Conservation (phyloP, 1,140 invertebrate species). For the Whitmania pigra region DNA sequence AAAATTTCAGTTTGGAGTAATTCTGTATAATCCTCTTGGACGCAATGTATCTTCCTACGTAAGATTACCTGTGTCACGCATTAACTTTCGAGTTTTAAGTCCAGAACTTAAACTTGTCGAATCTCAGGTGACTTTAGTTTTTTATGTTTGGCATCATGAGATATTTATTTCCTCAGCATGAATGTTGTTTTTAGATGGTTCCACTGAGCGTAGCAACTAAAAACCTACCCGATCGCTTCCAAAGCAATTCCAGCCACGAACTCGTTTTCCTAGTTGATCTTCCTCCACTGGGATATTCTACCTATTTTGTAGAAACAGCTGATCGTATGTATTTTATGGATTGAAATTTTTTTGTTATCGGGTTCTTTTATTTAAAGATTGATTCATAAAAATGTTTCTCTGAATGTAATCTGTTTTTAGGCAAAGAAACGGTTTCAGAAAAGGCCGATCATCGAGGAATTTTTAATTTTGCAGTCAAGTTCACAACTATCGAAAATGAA, state of each 20-base stretch:
- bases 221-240: constrained; percentile 36
- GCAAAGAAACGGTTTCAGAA: no score
- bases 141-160: no score
- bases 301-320: constrained; percentile 35
- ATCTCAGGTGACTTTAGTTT: neutral
- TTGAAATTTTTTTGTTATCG: no score
- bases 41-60: constrained; percentile 51
- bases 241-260: constrained; percentile 36
- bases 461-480: no score
- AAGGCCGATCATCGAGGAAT: no score
- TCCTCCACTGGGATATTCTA: constrained; percentile 44
- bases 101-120: neutral
- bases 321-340: neutral
- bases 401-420: no score
- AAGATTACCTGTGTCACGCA: constrained; percentile 53
- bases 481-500: no score
- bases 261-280: constrained; percentile 39
- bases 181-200: constrained; percentile 29
- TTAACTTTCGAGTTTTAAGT: neutral
- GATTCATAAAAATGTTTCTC: no score
- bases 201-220: constrained; percentile 31
- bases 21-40: constrained; percentile 60
- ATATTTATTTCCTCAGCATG: neutral
- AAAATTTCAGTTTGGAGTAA: constrained; percentile 38
- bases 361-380: no score